phyloP scores from a whole-genome alignment of 2,113 vertebrate species.

The Megaptera novaeangliae region DNA sequence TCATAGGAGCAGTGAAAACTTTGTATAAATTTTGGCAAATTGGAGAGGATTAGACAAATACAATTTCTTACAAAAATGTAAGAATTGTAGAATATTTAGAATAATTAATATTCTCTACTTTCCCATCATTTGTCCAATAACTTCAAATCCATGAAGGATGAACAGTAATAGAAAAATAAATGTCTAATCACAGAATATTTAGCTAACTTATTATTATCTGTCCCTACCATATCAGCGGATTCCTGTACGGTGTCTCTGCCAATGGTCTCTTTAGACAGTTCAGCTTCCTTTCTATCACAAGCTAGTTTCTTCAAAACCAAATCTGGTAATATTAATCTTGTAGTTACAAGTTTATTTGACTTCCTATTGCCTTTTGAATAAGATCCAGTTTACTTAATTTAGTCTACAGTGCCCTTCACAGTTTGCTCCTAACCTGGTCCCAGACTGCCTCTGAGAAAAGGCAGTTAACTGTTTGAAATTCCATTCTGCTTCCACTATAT shows the following conservation, averaged over 20 bases:
- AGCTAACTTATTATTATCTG: background rate
- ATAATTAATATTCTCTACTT: background rate
- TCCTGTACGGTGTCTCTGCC: background rate
- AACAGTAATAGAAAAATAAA: background rate
- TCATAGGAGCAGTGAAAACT: background rate
- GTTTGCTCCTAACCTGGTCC: background rate
- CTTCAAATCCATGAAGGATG: background rate
- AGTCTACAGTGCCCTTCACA: background rate
- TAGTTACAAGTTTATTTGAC: background rate
- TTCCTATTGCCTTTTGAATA: background rate
- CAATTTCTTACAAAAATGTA: background rate
- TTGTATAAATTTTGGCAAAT: background rate
- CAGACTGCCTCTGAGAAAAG: background rate
- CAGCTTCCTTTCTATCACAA: background rate
- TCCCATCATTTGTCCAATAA: background rate
- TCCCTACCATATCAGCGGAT: background rate
- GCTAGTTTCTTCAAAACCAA: background rate
- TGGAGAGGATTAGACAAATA: background rate
- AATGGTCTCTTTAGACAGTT: background rate
- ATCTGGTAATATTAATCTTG: background rate
- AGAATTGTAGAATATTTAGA: conserved; percentile 4
- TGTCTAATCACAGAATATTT: background rate
- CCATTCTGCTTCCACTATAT: background rate
- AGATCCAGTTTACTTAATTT: background rate
- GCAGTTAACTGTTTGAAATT: background rate